A percentile compares a stretch with the other conserved stretches of the same genome.
phyloP scores from a whole-genome alignment of 2,797 vertebrate species.

The Dallia pectoralis region DNA sequence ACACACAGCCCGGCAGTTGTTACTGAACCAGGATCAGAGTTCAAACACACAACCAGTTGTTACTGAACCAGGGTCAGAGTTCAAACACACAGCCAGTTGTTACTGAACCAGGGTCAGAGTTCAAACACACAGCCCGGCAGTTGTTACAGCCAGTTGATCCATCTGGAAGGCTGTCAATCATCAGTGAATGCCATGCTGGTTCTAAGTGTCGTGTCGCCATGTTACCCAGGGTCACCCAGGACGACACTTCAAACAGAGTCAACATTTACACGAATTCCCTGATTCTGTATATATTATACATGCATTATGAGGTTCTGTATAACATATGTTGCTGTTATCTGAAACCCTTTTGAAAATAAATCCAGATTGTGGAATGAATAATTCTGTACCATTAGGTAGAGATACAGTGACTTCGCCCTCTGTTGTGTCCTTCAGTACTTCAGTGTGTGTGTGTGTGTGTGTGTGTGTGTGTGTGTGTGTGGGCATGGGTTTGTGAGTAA shows the following conservation, averaged over 20 bases:
- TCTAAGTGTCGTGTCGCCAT: neutral
- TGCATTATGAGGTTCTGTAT: neutral
- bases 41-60: no score
- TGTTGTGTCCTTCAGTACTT: neutral
- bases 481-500: constrained; percentile 1
- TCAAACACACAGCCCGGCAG: neutral
- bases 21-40: no score
- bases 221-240: neutral
- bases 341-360: neutral
- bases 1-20: no score
- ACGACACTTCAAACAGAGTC: neutral
- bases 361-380: neutral
- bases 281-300: neutral
- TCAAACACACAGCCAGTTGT: neutral
- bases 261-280: neutral
- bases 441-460: constrained; percentile 21
- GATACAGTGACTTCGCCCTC: neutral
- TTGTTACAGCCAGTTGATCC: no score
- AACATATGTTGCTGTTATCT: constrained; percentile 1
- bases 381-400: neutral
- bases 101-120: no score
- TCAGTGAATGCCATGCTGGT: neutral
- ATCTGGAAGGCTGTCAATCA: neutral
- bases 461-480: constrained; percentile 23
- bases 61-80: no score